phyloP scores from a whole-genome alignment of 2,888 invertebrate genomes.

The Drosophila ochracea region DNA sequence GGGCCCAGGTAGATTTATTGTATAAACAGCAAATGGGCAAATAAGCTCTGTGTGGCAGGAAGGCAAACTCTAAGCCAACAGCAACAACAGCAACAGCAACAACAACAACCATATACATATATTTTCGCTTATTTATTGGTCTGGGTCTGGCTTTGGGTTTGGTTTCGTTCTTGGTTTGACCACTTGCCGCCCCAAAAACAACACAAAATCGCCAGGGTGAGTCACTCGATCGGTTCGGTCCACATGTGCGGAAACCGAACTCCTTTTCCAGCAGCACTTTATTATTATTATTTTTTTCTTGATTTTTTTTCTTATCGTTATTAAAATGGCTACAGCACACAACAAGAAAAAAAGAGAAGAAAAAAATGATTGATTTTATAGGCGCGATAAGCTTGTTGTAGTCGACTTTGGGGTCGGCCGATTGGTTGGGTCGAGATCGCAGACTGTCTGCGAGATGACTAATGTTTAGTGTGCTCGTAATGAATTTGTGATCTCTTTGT shows the following conservation, averaged over 20 bases:
- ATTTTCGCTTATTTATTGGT: constrained; percentile 73
- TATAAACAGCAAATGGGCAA: constrained; percentile 69
- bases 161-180: constrained; percentile 53
- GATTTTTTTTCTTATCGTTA: constrained; percentile 1
- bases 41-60: constrained; percentile 53
- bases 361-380: constrained; percentile 77
- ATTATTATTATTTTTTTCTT: constrained; percentile 57
- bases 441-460: constrained; percentile 60
- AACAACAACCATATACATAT: no score
- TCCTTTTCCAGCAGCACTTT: constrained; percentile 65
- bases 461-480: constrained; percentile 50
- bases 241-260: constrained; percentile 69
- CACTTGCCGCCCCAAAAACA: constrained; percentile 63
- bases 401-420: constrained; percentile 39
- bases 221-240: constrained; percentile 45
- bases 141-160: constrained; percentile 43
- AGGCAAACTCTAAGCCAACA: constrained; percentile 42
- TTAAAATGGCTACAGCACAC: constrained; percentile 29
- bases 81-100: neutral
- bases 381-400: constrained; percentile 73
- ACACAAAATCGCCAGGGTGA: constrained; percentile 45
- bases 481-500: constrained; percentile 65
- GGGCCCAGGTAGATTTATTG: constrained; percentile 74
- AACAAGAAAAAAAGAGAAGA: neutral
- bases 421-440: constrained; percentile 12